Percentiles rank a stretch among this genome's conserved stretches.
Conservation (phyloP, 2,888 invertebrate genomes). For the Cheilosia pagana region DNA sequence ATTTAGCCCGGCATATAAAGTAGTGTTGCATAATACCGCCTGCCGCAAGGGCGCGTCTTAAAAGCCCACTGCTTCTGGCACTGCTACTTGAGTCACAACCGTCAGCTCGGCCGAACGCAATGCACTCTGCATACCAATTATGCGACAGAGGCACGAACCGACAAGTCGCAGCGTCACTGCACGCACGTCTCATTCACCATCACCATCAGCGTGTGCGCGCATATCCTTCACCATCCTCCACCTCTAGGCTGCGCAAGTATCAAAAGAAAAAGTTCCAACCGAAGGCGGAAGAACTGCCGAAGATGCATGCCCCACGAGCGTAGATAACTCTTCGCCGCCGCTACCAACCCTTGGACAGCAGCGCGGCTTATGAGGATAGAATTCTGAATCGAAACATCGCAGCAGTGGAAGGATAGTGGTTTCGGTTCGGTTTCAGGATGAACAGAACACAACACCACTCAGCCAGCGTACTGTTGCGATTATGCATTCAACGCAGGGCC, state of each 20-base stretch:
- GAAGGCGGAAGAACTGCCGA: constrained; percentile 63
- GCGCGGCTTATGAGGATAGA: constrained; percentile 55
- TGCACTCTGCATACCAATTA: constrained; percentile 75
- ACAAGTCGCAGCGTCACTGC: constrained; percentile 61
- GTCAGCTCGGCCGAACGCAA: constrained; percentile 48
- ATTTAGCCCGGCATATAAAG: constrained; percentile 60
- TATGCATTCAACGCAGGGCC: constrained; percentile 82
- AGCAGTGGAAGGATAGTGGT: constrained; percentile 43
- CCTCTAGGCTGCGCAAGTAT: constrained; percentile 56
- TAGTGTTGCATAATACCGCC: constrained; percentile 65
- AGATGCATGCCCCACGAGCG: constrained; percentile 59
- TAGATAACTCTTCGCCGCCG: constrained; percentile 62
- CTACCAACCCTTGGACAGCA: constrained; percentile 48
- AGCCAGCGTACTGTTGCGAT: constrained; percentile 69
- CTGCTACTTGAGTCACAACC: constrained; percentile 60
- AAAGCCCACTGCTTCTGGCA: constrained; percentile 61
- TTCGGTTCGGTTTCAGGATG: constrained; percentile 53
- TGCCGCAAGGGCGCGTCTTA: constrained; percentile 62
- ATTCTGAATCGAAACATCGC: constrained; percentile 43
- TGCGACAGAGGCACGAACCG: constrained; percentile 67
- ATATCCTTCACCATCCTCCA: constrained; percentile 64
- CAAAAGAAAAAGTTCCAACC: constrained; percentile 54
- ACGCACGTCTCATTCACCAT: constrained; percentile 66
- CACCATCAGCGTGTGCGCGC: constrained; percentile 64
- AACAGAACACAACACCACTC: constrained; percentile 15